Conservation (phyloP, 2,113 vertebrate genomes). For the Aix galericulata region DNA sequence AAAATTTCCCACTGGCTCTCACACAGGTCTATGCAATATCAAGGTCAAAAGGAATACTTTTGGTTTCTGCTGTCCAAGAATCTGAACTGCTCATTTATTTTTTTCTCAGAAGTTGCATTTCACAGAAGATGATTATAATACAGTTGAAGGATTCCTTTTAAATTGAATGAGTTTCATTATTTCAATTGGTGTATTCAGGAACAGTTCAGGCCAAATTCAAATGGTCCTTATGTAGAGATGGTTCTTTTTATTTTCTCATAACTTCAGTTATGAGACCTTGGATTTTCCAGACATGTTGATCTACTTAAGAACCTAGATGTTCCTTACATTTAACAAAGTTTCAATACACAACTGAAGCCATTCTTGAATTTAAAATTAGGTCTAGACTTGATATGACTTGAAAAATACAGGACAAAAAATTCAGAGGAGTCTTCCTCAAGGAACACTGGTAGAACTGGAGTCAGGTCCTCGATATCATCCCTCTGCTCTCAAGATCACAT, state of each 20-base stretch:
- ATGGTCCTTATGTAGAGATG: accelerated
- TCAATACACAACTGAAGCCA: neutral
- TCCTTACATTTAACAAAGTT: neutral
- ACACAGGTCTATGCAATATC: neutral
- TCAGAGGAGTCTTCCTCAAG: neutral
- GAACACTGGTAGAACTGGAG: neutral
- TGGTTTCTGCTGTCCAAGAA: slow-evolving; percentile 22
- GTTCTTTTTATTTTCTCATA: neutral
- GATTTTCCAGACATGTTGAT: neutral
- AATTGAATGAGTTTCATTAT: neutral
- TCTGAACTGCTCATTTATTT: neutral
- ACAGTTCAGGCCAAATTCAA: neutral
- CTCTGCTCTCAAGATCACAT: accelerated
- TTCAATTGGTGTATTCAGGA: neutral
- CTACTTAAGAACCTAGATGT: neutral
- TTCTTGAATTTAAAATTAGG: neutral
- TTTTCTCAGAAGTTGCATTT: slow-evolving; percentile 31
- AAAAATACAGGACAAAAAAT: neutral
- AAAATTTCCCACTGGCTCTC: neutral
- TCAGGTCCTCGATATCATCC: neutral
- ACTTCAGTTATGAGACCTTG: neutral
- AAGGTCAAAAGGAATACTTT: neutral
- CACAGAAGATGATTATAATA: neutral
- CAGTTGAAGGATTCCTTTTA: neutral
- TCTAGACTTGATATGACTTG: neutral